These are phyloP conservation scores for Lithophane leautieri DNA, from an alignment of 2,888 invertebrate species.

Conservation along the genomic window DNA sequence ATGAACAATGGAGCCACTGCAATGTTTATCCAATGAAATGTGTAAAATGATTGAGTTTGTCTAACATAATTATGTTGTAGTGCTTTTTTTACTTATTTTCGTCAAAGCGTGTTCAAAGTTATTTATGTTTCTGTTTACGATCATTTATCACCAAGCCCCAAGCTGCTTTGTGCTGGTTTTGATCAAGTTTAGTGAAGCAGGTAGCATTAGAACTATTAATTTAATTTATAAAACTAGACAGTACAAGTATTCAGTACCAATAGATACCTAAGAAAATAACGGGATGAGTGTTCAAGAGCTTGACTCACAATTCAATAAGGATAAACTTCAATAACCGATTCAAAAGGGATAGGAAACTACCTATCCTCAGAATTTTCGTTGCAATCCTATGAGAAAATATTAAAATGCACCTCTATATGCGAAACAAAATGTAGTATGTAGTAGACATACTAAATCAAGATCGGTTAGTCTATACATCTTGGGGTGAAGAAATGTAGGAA, in stretches of 20 bases:
- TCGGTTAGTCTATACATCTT: neutral
- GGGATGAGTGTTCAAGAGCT: neutral
- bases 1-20: neutral
- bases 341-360: neutral
- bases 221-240: neutral
- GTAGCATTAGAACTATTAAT: neutral
- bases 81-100: neutral
- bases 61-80: neutral
- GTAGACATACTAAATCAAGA: neutral
- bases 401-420: neutral
- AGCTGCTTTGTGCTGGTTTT: neutral
- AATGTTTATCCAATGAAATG: conserved; percentile 15
- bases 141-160: neutral
- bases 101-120: neutral
- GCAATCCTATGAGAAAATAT: conserved; percentile 1
- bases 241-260: neutral
- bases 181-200: neutral
- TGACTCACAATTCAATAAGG: neutral
- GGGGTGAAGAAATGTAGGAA: neutral
- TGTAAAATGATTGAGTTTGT: neutral
- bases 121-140: neutral
- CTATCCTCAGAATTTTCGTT: neutral
- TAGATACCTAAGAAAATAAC: neutral
- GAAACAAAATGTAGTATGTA: too few relatives aligned
- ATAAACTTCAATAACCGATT: neutral